phyloP scores from a whole-genome alignment of 2,113 vertebrate species.

The Lagenorhynchus albirostris region DNA sequence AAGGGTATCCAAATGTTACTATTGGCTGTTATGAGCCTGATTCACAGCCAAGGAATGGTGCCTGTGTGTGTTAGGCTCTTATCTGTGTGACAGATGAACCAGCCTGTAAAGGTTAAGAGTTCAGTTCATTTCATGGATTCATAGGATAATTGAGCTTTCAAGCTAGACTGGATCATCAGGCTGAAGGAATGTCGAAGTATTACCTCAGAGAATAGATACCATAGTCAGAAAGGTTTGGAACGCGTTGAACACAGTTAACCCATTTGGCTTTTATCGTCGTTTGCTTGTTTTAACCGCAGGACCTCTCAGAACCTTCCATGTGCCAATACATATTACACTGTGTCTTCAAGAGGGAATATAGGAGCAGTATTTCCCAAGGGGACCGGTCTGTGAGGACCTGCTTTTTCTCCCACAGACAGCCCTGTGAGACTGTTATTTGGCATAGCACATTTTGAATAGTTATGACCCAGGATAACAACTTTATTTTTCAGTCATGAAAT shows the following conservation, averaged over 20 bases:
- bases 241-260: background rate
- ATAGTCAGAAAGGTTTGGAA: background rate
- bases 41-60: background rate
- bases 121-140: background rate
- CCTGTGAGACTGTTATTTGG: background rate
- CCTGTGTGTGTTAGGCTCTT: background rate
- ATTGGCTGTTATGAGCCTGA: background rate
- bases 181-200: background rate
- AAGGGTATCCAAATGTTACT: background rate
- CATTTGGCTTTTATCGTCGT: background rate
- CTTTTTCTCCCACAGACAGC: background rate
- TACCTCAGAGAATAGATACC: background rate
- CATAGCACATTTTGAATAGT: background rate
- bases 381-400: background rate
- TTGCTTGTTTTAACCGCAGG: background rate
- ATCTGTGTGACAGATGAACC: background rate
- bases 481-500: background rate
- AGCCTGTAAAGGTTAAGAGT: constrained; percentile 1
- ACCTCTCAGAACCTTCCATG: background rate
- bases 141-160: background rate
- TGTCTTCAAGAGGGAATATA: background rate
- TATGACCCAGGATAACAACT: background rate
- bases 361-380: background rate
- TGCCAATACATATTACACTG: background rate
- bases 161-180: background rate